Evolutionary conservation across 2,797 vertebrate species (phyloP).

Genomic region (Xiphophorus birchmanni): DNA sequence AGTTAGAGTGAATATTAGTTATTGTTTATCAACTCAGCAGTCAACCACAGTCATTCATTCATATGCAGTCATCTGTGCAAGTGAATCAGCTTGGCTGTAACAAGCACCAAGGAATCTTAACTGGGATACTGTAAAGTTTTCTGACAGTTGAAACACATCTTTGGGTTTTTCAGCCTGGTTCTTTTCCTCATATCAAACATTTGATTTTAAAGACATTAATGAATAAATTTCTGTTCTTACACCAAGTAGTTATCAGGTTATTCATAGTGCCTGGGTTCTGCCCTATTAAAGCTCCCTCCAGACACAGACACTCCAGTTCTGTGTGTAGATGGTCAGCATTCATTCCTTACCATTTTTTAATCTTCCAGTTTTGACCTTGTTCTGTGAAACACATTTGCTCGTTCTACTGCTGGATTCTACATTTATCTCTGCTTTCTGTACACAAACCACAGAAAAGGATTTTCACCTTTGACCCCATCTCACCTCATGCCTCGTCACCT

Average conservation of each 20-base stretch:
- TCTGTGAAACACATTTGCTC: background rate
- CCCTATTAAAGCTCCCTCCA: background rate
- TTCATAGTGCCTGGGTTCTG: background rate
- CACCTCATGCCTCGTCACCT: background rate
- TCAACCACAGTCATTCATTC: background rate
- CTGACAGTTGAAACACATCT: background rate
- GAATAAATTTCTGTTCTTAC: background rate
- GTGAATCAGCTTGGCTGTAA: background rate
- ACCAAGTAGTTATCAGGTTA: background rate
- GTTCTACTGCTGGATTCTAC: background rate
- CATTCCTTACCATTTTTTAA: background rate
- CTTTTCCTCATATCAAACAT: background rate
- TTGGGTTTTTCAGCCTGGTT: background rate
- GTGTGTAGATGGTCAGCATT: background rate
- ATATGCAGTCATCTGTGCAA: background rate
- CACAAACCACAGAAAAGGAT: background rate
- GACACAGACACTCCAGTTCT: background rate
- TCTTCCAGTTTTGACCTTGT: background rate
- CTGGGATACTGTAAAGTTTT: background rate
- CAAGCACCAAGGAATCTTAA: background rate
- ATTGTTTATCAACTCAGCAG: background rate
- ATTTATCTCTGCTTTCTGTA: background rate
- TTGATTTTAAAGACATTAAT: too few relatives aligned
- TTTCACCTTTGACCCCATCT: background rate
- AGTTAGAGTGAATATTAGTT: background rate